Base-by-base conservation (phyloP, 2,797 vertebrate species). In the Kryptolebias ocellatus region DNA sequence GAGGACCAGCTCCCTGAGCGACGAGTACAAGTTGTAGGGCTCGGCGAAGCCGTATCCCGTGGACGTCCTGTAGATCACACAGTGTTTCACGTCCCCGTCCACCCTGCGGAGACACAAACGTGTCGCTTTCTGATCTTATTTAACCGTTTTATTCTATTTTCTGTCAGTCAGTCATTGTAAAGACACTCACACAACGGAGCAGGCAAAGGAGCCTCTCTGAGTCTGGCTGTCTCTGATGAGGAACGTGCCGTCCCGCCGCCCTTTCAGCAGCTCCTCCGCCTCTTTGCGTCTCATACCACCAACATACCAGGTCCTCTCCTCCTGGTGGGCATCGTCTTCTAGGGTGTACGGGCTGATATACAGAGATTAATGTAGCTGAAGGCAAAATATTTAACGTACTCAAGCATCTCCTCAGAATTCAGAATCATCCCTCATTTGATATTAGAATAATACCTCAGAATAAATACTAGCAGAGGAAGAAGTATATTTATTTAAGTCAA, bases 71-170 rank as follows among this genome's bases (percentile, higher is more conserved):
- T 95, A 94, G 93, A 98, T 97, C 80, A 98, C 94, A 10, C 96
- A 98, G 94, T 98, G 96, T 83, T 98, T 98, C 73, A 95, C 94
- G 68, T 96, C 96, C 4, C 96, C 95, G 0, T 96, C 95, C 87
- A 94, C 95, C 49, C 96, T 98, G 79, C 34, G 64, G 1, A 15
- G 79, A 29, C 60, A 29, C 17, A 76, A 58, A 70, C 1, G 0
- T 5, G 50, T 72, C 70, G 77, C 44, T 52, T 67, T 55, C 5
- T 39, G 18, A 39, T n/a, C 27, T 28, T 34, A 31, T 6, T 24
- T 45, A 1, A 4, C 20, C 20, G 20, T 24, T 24, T 24, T 24
- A 24, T 24, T 24, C 20, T 24, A 24, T 24, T 24, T 24, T 24
- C 20, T 24, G 20, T 24, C 20, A 24, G 20, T 24, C 20, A 24